These are phyloP conservation scores for Channa argus DNA, from an alignment of 2,113 vertebrate genomes.

Conservation along the genomic window DNA sequence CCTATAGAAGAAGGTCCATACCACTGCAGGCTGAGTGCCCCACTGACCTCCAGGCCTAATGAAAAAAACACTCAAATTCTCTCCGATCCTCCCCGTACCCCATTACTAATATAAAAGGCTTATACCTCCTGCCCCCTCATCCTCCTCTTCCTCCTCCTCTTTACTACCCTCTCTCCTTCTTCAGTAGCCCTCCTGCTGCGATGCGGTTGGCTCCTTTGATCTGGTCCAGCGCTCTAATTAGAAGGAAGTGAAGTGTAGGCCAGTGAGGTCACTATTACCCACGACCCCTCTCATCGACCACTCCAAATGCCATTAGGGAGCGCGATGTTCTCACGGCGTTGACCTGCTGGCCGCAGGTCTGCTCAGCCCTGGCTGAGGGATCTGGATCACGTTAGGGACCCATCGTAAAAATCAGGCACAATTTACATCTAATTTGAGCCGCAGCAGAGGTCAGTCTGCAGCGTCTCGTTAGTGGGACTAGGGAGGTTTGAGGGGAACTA, in stretches of 20 bases:
- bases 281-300: conserved; percentile 90
- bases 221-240: conserved; percentile 94
- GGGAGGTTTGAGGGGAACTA: conserved; percentile 38
- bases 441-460: conserved; percentile 71
- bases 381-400: conserved; percentile 89
- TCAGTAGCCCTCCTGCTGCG: conserved; percentile 91
- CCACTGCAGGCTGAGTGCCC: conserved; percentile 64
- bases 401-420: conserved; percentile 81
- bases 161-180: conserved; percentile 82
- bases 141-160: conserved; percentile 58
- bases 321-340: conserved; percentile 88
- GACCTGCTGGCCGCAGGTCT: conserved; percentile 66
- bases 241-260: conserved; percentile 98
- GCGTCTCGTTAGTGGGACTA: conserved; percentile 77
- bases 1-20: conserved; percentile 66
- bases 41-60: conserved; percentile 70
- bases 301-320: conserved; percentile 89
- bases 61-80: conserved; percentile 47
- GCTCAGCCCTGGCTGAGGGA: conserved; percentile 48
- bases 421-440: conserved; percentile 83
- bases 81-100: conserved; percentile 54
- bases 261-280: conserved; percentile 92
- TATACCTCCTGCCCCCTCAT: conserved; percentile 45
- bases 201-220: conserved; percentile 91
- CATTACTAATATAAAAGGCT: conserved; percentile 73